Conservation (phyloP, 2,888 invertebrate species). For the Apantesis nais region DNA sequence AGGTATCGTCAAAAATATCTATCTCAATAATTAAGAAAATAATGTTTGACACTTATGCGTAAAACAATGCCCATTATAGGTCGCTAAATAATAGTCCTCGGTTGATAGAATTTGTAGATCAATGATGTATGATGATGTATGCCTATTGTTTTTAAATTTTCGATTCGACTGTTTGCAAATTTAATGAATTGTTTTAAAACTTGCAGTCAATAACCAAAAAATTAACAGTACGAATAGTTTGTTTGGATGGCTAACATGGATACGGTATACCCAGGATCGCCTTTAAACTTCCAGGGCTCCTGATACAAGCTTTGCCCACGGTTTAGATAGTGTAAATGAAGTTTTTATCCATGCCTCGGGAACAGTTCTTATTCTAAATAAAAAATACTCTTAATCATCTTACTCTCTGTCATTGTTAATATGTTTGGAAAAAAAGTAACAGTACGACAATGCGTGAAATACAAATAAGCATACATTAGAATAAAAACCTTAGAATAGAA, state of each 20-base stretch:
- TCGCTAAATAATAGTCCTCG: background rate
- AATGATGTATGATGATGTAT: no score
- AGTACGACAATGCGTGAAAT: background rate
- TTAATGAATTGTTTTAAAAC: background rate
- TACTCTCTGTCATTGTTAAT: no score
- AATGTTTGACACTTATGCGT: background rate
- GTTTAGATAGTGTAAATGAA: background rate
- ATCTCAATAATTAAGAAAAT: background rate
- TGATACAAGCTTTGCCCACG: background rate
- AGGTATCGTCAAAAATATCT: background rate
- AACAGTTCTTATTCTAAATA: background rate
- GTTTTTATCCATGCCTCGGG: background rate
- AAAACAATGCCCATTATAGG: background rate
- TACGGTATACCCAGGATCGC: no score
- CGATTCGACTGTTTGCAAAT: background rate
- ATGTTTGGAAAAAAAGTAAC: no score
- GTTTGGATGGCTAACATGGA: no score
- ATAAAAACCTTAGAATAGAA: no score
- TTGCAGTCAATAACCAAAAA: background rate
- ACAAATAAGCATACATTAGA: background rate
- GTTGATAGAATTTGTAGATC: background rate
- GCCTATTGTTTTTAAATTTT: background rate
- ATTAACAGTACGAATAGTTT: background rate
- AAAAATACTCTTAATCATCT: no score
- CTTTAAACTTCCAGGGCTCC: no score